A percentile compares a stretch with the other conserved stretches of the same genome.
Conservation (phyloP, 2,113 vertebrate genomes). For the Polypterus bichir region DNA sequence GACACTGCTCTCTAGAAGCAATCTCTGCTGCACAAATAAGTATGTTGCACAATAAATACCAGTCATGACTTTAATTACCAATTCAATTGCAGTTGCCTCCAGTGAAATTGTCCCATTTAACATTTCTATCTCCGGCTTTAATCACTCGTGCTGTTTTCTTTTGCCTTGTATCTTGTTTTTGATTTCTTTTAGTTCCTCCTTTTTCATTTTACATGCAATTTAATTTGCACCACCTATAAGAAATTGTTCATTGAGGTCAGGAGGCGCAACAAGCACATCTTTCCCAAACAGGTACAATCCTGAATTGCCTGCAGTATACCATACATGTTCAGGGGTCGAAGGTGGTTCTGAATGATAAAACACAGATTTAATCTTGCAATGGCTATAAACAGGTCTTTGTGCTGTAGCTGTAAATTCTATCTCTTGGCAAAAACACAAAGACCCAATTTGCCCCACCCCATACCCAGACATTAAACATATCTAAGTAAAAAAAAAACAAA, state of each 20-base stretch:
- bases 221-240: neutral
- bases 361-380: neutral
- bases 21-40: constrained; percentile 45
- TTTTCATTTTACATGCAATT: constrained; percentile 1
- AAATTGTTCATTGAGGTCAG: neutral
- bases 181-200: neutral
- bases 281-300: constrained; percentile 1
- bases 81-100: constrained; percentile 48
- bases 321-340: constrained; percentile 3
- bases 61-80: constrained; percentile 51
- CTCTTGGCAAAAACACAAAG: too few relatives aligned
- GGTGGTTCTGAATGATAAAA: constrained; percentile 2
- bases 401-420: constrained; percentile 1
- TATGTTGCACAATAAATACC: constrained; percentile 52
- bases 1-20: constrained; percentile 38
- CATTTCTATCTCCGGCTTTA: constrained; percentile 45
- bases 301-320: neutral
- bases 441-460: too few relatives aligned
- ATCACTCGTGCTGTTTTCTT: constrained; percentile 36
- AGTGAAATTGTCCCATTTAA: constrained; percentile 50
- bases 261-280: neutral
- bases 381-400: constrained; percentile 9
- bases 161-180: constrained; percentile 18
- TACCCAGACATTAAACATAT: too few relatives aligned
- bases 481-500: too few relatives aligned